phyloP scores from a whole-genome alignment of 1,140 invertebrate species.

The Drosophila hydei region DNA sequence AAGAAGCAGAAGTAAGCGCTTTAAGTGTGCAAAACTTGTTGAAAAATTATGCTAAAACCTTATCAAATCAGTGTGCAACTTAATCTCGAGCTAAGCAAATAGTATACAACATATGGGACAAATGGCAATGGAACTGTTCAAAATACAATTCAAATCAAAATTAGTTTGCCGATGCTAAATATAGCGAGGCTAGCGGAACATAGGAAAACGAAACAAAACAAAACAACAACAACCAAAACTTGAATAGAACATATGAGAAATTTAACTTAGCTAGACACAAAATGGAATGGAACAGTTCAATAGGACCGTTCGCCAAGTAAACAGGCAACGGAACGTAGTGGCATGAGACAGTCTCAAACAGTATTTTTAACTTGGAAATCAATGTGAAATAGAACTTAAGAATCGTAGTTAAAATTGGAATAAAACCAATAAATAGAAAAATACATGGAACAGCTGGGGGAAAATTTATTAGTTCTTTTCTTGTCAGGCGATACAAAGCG shows the following conservation, averaged over 20 bases:
- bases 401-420: constrained; percentile 1
- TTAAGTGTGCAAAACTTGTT: constrained; percentile 33
- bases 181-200: not conserved
- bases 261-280: not conserved
- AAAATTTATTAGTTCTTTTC: not conserved
- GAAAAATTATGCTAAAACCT: not conserved
- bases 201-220: not conserved
- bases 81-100: not conserved
- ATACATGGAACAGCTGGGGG: not conserved
- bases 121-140: constrained; percentile 5
- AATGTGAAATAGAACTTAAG: constrained; percentile 25
- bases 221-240: not conserved
- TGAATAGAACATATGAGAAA: not conserved
- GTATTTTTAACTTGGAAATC: not conserved
- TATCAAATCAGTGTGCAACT: not conserved
- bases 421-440: not conserved
- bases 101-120: constrained; percentile 9
- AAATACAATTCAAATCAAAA: constrained; percentile 2
- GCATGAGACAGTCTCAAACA: not conserved
- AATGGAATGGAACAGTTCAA: not conserved
- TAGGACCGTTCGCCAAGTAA: no score
- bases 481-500: not conserved
- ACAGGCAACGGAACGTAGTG: not conserved
- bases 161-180: no score
- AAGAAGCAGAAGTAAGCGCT: constrained; percentile 16